These are phyloP conservation scores for Ectemnius cavifrons DNA, from an alignment of 2,888 invertebrate species.

Conservation along the genomic window DNA sequence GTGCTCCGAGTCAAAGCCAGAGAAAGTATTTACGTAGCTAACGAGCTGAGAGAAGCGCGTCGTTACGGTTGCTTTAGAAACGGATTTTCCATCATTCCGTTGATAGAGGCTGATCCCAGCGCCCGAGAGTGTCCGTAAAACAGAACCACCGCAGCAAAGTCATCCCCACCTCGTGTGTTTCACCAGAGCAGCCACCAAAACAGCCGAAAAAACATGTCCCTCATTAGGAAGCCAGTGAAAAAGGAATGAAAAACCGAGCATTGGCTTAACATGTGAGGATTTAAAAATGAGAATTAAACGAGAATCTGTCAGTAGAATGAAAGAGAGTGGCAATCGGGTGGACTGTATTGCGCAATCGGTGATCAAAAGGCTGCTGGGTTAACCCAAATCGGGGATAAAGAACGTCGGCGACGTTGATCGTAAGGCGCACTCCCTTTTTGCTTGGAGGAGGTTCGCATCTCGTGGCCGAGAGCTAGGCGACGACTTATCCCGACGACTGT, in stretches of 20 bases:
- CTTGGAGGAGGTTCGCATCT: not conserved
- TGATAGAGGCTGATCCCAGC: not conserved
- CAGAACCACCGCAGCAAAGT: too few species aligned
- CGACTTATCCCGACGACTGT: constrained; percentile 34
- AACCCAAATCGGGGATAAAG: too few species aligned
- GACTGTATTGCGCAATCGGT: too few species aligned
- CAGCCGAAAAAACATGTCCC: too few species aligned
- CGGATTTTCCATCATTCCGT: constrained; percentile 4
- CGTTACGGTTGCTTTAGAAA: constrained; percentile 1
- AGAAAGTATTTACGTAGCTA: constrained; percentile 13
- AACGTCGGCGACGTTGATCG: too few species aligned
- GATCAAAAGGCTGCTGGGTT: too few species aligned
- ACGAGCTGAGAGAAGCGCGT: constrained; percentile 11
- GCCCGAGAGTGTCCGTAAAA: too few species aligned
- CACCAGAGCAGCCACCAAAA: too few species aligned
- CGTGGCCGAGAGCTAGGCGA: constrained; percentile 23
- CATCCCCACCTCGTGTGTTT: too few species aligned
- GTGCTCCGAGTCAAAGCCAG: not conserved
- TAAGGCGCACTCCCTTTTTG: too few species aligned
- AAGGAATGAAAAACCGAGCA: not conserved
- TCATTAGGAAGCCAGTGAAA: not conserved
- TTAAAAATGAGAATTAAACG: not conserved
- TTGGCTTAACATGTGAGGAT: not conserved
- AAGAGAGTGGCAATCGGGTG: not conserved
- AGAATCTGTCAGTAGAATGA: not conserved